Conservation (phyloP, 2,113 vertebrate species). For the Spea multiplicata region DNA sequence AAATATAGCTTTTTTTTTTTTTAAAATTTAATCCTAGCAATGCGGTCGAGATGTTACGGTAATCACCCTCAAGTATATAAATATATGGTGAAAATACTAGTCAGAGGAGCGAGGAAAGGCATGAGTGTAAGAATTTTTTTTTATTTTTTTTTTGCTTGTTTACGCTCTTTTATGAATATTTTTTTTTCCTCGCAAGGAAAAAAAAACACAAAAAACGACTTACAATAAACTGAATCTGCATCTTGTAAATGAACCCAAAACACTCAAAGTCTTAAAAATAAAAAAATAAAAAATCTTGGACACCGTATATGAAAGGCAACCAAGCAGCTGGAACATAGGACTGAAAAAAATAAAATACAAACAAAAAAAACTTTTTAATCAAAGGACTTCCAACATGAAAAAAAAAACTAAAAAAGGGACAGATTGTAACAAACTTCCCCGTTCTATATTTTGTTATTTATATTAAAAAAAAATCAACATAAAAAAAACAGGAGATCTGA, state of each 20-base stretch:
- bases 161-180: slow-evolving; percentile 10
- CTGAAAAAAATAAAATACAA: not conserved
- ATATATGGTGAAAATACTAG: too few relatives aligned
- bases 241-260: slow-evolving; percentile 44
- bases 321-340: not conserved
- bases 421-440: slow-evolving; percentile 49
- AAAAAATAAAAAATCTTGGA: slow-evolving; percentile 14
- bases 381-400: slow-evolving; percentile 3
- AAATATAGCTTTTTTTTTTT: slow-evolving; percentile 26
- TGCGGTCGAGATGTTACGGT: slow-evolving; percentile 88
- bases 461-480: slow-evolving; percentile 37
- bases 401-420: slow-evolving; percentile 44
- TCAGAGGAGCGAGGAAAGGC: slow-evolving; percentile 64
- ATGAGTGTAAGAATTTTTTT: slow-evolving; percentile 64
- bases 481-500: slow-evolving; percentile 57
- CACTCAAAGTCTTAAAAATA: slow-evolving; percentile 35
- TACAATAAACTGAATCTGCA: slow-evolving; percentile 49
- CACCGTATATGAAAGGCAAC: not conserved
- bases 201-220: slow-evolving; percentile 43
- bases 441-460: slow-evolving; percentile 53
- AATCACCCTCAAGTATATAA: too few relatives aligned
- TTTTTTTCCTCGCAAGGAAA: not conserved
- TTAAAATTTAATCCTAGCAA: slow-evolving; percentile 70
- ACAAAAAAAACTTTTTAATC: not conserved
- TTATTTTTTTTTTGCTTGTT: not conserved